phyloP scores from a whole-genome alignment of 2,113 vertebrate genomes.

The Camarhynchus parvulus region DNA sequence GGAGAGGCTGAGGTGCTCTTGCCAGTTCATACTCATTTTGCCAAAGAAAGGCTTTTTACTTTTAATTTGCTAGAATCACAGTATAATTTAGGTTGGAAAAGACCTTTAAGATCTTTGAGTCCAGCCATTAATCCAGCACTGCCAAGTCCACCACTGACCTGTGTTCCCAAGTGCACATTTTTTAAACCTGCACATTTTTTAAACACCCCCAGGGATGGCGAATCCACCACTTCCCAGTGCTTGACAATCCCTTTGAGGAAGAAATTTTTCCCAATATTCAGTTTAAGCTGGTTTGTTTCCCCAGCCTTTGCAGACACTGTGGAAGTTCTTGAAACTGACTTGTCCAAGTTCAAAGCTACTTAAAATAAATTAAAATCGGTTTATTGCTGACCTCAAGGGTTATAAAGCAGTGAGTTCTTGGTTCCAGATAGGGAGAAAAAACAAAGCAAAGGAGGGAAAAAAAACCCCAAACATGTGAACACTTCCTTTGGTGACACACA shows the following conservation, averaged over 20 bases:
- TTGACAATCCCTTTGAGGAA: not conserved
- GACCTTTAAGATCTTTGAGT: not conserved
- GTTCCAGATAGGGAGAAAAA: not conserved
- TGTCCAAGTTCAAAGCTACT: not conserved
- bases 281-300: not conserved
- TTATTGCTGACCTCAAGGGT: not conserved
- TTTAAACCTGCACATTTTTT: not conserved
- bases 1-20: not conserved
- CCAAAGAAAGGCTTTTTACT: not conserved
- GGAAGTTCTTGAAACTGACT: not conserved
- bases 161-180: not conserved
- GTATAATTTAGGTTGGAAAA: not conserved
- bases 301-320: not conserved
- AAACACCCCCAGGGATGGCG: not conserved
- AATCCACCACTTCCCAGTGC: not conserved
- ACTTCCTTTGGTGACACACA: not conserved
- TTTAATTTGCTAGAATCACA: not conserved
- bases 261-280: not conserved
- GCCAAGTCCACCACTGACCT: not conserved
- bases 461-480: fast-evolving
- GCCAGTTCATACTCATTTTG: not conserved
- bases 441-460: not conserved
- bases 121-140: too few relatives aligned
- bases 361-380: not conserved
- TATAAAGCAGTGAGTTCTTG: not conserved